phyloP scores from a whole-genome alignment of 2,113 vertebrate genomes.

The Hypomesus transpacificus region DNA sequence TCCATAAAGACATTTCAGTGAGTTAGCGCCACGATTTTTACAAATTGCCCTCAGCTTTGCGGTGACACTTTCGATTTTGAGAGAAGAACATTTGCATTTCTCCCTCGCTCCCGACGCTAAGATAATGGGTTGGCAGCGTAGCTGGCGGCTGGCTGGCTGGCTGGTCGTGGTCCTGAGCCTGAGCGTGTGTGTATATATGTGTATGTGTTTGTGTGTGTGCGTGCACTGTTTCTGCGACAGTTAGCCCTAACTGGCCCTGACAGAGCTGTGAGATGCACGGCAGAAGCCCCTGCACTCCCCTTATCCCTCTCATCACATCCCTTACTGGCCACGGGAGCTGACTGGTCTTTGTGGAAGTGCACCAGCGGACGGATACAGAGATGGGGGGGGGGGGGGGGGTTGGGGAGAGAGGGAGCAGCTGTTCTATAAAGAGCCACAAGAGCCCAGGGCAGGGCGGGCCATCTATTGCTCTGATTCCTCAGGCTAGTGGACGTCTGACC shows the following conservation, averaged over 20 bases:
- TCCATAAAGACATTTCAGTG: constrained; percentile 66
- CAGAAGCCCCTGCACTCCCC: constrained; percentile 26
- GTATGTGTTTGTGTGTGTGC: constrained; percentile 24
- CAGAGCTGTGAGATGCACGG: constrained; percentile 43
- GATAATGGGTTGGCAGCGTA: constrained; percentile 65
- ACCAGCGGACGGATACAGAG: not conserved
- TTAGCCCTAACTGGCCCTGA: constrained; percentile 42
- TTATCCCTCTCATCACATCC: constrained; percentile 40
- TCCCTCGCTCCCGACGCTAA: constrained; percentile 42
- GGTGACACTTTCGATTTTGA: constrained; percentile 70
- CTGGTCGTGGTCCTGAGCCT: constrained; percentile 15
- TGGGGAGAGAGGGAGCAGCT: constrained; percentile 1
- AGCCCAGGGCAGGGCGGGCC: constrained; percentile 6
- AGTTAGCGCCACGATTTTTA: constrained; percentile 66
- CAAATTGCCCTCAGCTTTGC: constrained; percentile 69
- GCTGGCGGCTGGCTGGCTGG: constrained; percentile 47
- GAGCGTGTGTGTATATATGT: constrained; percentile 36
- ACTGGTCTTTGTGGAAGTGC: not conserved
- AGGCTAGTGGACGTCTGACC: not conserved
- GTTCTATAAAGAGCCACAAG: not conserved
- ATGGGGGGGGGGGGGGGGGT: not conserved
- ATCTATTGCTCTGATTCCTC: constrained; percentile 4
- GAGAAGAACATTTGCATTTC: constrained; percentile 68
- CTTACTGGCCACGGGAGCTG: constrained; percentile 29
- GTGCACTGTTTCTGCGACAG: constrained; percentile 25